Percentiles rank a stretch among this genome's conserved stretches.
phyloP scores from a whole-genome alignment of 1,140 invertebrate genomes.

The Trialeurodes vaporariorum region DNA sequence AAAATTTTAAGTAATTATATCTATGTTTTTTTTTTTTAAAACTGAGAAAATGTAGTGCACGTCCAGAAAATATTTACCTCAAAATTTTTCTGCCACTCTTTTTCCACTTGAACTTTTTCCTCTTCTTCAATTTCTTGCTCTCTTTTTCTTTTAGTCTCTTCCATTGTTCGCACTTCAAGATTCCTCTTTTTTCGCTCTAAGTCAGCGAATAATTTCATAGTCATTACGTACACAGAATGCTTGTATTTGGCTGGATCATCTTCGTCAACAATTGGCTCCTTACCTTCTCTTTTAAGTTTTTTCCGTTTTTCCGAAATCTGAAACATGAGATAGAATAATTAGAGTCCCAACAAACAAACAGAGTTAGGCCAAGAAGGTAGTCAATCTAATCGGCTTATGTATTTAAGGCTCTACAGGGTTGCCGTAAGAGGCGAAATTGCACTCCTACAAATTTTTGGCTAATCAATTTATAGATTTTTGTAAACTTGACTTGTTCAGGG shows the following conservation, averaged over 20 bases:
- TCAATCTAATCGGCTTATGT: too few species aligned
- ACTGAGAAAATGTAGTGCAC: too few species aligned
- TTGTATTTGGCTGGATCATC: constrained; percentile 88
- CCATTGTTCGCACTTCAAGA: constrained; percentile 75
- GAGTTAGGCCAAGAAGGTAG: too few species aligned
- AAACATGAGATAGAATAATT: constrained; percentile 26
- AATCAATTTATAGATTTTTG: too few species aligned
- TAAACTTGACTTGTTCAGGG: too few species aligned
- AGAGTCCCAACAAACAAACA: too few species aligned
- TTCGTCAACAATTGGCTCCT: constrained; percentile 70
- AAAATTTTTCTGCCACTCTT: constrained; percentile 97
- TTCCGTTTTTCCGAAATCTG: constrained; percentile 90
- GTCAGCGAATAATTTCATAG: constrained; percentile 97
- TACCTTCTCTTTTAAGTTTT: constrained; percentile 88
- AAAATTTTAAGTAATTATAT: too few species aligned
- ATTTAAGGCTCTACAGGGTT: too few species aligned
- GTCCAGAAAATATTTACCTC: too few species aligned
- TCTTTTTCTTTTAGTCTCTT: constrained; percentile 88
- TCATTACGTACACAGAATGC: constrained; percentile 92
- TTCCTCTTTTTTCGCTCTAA: constrained; percentile 76
- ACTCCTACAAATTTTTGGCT: too few species aligned
- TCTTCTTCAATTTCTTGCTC: constrained; percentile 89
- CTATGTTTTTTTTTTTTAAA: too few species aligned
- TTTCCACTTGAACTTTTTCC: constrained; percentile 73
- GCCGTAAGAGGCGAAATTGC: too few species aligned